These are phyloP conservation scores for Fulmarus glacialis DNA, from an alignment of 2,113 vertebrate species.

Conservation along the genomic window DNA sequence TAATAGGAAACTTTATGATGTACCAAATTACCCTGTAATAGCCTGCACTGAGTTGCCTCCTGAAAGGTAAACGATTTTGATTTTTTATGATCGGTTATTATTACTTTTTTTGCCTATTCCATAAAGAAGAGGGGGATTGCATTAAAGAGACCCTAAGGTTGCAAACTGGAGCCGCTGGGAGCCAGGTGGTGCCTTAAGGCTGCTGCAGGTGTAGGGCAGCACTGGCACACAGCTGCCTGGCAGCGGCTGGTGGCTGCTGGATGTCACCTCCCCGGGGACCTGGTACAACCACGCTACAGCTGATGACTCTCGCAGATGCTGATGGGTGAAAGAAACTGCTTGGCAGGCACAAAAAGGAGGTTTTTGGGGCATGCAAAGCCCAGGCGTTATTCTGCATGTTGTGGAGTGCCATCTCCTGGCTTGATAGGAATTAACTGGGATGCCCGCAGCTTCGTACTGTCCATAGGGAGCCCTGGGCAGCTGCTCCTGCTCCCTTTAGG, in stretches of 20 bases:
- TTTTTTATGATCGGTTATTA: slow-evolving; percentile 51
- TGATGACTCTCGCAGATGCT: fast-evolving
- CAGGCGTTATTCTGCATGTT: background rate
- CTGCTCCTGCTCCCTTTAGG: background rate
- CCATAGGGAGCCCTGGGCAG: background rate
- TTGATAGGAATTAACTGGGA: background rate
- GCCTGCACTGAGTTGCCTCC: slow-evolving; percentile 28
- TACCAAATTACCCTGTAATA: slow-evolving; percentile 59
- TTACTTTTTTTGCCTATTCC: background rate
- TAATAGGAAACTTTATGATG: slow-evolving; percentile 59
- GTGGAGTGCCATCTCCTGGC: slow-evolving; percentile 26
- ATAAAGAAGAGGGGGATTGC: background rate
- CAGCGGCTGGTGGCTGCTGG: background rate
- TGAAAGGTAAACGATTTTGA: slow-evolving; percentile 58
- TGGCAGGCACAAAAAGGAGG: background rate
- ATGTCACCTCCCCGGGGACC: background rate
- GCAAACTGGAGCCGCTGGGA: background rate
- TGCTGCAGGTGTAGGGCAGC: background rate
- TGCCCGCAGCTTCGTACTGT: fast-evolving
- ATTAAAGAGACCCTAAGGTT: background rate
- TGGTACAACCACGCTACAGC: background rate
- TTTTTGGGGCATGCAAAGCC: background rate
- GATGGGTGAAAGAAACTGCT: background rate
- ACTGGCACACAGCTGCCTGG: background rate
- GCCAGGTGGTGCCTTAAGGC: background rate